phyloP scores from a whole-genome alignment of 2,797 vertebrate genomes.

The Lophius americanus region DNA sequence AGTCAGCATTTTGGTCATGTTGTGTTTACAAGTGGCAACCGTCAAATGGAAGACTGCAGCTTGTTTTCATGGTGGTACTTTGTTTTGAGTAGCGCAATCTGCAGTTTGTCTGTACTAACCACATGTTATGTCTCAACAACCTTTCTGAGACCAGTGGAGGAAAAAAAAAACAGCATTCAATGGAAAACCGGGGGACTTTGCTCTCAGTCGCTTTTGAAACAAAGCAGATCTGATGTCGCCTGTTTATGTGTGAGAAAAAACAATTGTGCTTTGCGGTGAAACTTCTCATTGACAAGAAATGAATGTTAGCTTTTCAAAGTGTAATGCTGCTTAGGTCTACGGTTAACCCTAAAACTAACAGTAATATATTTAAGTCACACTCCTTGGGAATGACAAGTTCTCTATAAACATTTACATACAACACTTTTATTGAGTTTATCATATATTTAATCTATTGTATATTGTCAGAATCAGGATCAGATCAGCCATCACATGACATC shows the following conservation, averaged over 20 bases:
- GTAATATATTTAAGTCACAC: slow-evolving; percentile 13
- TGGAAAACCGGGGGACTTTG: slow-evolving; percentile 25
- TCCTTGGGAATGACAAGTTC: slow-evolving; percentile 9
- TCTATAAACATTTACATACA: slow-evolving; percentile 10
- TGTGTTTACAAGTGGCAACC: slow-evolving; percentile 38
- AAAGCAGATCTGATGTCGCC: slow-evolving; percentile 44
- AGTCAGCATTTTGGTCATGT: slow-evolving; percentile 7
- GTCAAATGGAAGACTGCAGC: slow-evolving; percentile 39
- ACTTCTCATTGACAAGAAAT: slow-evolving; percentile 30
- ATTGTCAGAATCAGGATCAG: not conserved
- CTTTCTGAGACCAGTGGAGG: slow-evolving; percentile 41
- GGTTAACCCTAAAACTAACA: slow-evolving; percentile 2
- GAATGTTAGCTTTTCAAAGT: slow-evolving; percentile 5
- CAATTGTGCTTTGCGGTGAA: slow-evolving; percentile 13
- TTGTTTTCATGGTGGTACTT: slow-evolving; percentile 40
- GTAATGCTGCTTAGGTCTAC: no score
- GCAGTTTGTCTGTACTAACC: slow-evolving; percentile 53
- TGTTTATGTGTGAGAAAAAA: slow-evolving; percentile 14
- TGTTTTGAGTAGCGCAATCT: slow-evolving; percentile 61
- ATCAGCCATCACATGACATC: not conserved
- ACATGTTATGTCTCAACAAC: slow-evolving; percentile 69
- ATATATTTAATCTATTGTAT: not conserved
- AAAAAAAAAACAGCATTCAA: slow-evolving; percentile 9
- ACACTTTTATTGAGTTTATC: not conserved
- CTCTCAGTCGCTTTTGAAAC: slow-evolving; percentile 35